Percentiles rank a stretch among this genome's conserved stretches.
Evolutionary conservation across 92 coral and sea anemone species (phyloP).

Genomic region (Epizoanthus illoricatus): DNA sequence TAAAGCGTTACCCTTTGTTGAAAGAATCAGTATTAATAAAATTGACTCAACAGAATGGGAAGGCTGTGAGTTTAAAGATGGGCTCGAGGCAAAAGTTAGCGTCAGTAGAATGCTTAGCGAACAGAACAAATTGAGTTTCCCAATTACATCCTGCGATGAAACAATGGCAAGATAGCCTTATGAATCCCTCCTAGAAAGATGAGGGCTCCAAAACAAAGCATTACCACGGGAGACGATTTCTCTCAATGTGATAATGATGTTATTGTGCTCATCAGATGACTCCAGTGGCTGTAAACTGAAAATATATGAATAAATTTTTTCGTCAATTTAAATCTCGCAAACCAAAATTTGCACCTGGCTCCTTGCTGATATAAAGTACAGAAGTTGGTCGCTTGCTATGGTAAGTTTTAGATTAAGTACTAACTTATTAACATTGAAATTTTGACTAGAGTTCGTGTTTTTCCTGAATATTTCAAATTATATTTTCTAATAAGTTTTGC

Average conservation of each 20-base stretch:
- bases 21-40: too few species aligned
- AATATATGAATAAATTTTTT: constrained; percentile 37
- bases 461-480: neutral
- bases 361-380: neutral
- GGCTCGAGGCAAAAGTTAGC: too few species aligned
- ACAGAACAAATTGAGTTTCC: too few species aligned
- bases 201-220: constrained; percentile 20
- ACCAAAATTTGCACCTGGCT: constrained; percentile 33
- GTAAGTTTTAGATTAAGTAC: neutral
- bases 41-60: too few species aligned
- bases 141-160: constrained; percentile 16
- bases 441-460: neutral
- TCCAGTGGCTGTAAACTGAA: constrained; percentile 31
- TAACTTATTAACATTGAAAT: neutral
- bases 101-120: too few species aligned
- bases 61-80: too few species aligned
- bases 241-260: constrained; percentile 40
- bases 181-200: neutral
- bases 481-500: neutral
- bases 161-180: neutral
- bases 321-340: constrained; percentile 30
- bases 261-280: constrained; percentile 34
- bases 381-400: constrained; percentile 3
- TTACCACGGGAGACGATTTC: constrained; percentile 32
- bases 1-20: too few species aligned